A percentile compares a stretch with the other conserved stretches of the same genome.
These are phyloP conservation scores for Dilophus febrilis DNA, from an alignment of 2,888 invertebrate species.

Conservation along the genomic window DNA sequence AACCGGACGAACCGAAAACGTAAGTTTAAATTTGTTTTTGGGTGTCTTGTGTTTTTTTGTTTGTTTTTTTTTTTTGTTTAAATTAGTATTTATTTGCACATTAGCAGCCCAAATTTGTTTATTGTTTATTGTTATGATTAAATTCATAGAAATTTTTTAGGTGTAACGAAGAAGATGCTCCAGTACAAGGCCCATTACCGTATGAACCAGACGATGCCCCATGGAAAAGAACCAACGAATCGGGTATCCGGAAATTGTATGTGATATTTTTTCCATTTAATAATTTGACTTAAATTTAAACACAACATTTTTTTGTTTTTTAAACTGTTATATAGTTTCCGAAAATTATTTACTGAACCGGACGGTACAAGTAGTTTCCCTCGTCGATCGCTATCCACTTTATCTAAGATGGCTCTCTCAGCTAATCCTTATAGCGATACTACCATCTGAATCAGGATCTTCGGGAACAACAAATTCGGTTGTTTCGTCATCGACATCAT, in stretches of 20 bases:
- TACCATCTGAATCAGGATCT: slow-evolving; percentile 8
- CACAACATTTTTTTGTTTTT: neutral
- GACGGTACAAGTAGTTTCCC: slow-evolving; percentile 42
- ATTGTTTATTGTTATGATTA: neutral
- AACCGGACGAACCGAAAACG: neutral
- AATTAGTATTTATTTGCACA: too few relatives aligned
- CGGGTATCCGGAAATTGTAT: slow-evolving; percentile 83
- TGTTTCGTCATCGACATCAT: neutral
- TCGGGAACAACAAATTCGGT: neutral
- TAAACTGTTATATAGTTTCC: slow-evolving; percentile 46
- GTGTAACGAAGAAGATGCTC: slow-evolving; percentile 57
- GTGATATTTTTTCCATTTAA: too few relatives aligned
- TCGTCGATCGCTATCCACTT: slow-evolving; percentile 60
- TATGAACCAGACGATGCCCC: slow-evolving; percentile 95
- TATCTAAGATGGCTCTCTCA: slow-evolving; percentile 53
- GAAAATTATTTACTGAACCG: slow-evolving; percentile 68
- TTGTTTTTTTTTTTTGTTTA: too few relatives aligned
- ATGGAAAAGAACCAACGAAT: slow-evolving; percentile 66
- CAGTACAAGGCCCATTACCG: slow-evolving; percentile 93
- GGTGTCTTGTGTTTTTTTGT: neutral
- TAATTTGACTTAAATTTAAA: too few relatives aligned
- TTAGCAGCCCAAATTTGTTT: too few relatives aligned
- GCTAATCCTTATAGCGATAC: slow-evolving; percentile 20
- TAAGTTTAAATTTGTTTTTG: neutral
- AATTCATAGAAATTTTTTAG: slow-evolving; percentile 21